Evolutionary conservation across 2,888 invertebrate genomes (phyloP).

Genomic region (Heliconius charithonia): DNA sequence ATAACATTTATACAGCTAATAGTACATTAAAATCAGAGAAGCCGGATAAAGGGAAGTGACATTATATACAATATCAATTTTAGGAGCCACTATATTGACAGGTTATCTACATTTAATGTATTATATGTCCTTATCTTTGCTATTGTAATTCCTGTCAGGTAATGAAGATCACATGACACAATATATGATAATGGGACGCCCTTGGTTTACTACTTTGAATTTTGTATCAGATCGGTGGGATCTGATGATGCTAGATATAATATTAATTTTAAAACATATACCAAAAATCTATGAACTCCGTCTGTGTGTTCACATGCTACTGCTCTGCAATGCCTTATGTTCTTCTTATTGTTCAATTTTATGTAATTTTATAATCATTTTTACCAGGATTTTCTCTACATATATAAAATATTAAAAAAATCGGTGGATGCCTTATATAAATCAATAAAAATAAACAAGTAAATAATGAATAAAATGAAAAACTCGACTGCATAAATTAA

Average conservation of each 20-base stretch:
- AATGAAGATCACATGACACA: slow-evolving; percentile 22
- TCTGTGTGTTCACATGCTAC: too few species aligned
- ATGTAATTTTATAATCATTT: too few species aligned
- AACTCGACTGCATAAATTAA: too few species aligned
- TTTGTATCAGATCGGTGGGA: neutral
- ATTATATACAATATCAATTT: slow-evolving; percentile 1
- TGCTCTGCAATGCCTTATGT: too few species aligned
- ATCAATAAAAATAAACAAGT: too few species aligned
- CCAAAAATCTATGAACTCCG: too few species aligned
- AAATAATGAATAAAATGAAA: too few species aligned
- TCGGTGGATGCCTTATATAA: too few species aligned
- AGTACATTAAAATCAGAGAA: neutral
- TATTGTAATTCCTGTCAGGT: slow-evolving; percentile 20
- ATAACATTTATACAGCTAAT: neutral
- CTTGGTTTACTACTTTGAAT: slow-evolving; percentile 12
- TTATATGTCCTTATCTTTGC: slow-evolving; percentile 19
- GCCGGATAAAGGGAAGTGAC: neutral
- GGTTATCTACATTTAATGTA: slow-evolving; percentile 6
- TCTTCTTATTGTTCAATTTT: too few species aligned
- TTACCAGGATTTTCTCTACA: too few species aligned
- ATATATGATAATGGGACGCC: slow-evolving; percentile 1
- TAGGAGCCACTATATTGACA: slow-evolving; percentile 7
- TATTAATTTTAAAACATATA: neutral
- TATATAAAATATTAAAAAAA: too few species aligned
- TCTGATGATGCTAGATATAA: neutral